Percentiles rank a stretch among this genome's conserved stretches.
Evolutionary conservation across 1,140 invertebrate species (phyloP).

Genomic region (Littorina saxatilis): DNA sequence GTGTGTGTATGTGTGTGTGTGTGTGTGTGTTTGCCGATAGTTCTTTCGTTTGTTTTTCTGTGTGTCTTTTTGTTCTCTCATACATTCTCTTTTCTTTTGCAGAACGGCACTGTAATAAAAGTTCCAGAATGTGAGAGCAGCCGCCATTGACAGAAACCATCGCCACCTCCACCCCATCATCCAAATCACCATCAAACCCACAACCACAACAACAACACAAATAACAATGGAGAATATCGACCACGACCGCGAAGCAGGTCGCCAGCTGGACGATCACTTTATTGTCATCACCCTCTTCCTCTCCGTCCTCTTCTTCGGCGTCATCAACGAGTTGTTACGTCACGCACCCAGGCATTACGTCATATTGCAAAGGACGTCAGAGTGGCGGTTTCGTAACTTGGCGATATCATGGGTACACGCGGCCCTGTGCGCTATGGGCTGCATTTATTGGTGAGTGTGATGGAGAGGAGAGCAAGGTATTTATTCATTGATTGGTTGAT

Average conservation of each 20-base stretch:
- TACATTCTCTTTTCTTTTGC: not conserved
- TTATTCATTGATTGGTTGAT: no score
- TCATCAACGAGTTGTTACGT: not conserved
- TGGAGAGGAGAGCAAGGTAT: no score
- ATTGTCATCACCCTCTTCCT: not conserved
- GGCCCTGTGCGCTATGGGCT: not conserved
- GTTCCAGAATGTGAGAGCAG: no score
- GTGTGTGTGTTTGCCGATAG: no score
- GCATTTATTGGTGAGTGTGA: conserved; percentile 1
- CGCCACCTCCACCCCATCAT: not conserved
- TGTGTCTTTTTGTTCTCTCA: not conserved
- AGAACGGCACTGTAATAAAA: no score
- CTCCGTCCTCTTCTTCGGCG: conserved; percentile 12
- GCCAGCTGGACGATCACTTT: not conserved
- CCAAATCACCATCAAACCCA: not conserved
- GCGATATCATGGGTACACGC: conserved; percentile 35
- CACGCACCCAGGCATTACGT: not conserved
- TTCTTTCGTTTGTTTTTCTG: no score
- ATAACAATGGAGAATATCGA: not conserved
- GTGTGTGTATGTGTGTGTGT: no score
- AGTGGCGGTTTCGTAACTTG: conserved; percentile 25
- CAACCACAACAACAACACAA: no score
- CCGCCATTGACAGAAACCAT: not conserved
- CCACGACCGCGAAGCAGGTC: not conserved
- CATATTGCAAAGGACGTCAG: not conserved